Conservation (phyloP, 1,140 invertebrate species). For the Xylocopa sonorina region DNA sequence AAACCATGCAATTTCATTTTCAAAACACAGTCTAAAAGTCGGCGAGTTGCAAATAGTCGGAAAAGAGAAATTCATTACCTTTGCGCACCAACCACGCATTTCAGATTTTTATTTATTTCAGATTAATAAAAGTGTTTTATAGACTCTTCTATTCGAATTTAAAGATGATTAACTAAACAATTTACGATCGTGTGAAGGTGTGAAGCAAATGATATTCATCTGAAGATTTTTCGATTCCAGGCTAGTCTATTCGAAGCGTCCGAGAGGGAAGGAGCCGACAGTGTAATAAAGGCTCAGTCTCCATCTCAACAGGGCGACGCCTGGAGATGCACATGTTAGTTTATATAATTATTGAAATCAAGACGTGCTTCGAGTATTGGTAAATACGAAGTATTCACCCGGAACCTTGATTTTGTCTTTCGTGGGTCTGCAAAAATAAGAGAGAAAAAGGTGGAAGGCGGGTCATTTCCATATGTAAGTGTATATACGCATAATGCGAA, state of each 20-base stretch:
- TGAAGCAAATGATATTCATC: neutral
- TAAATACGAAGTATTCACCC: slow-evolving; percentile 25
- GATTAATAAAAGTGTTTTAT: no score
- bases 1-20: no score
- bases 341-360: slow-evolving; percentile 26
- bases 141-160: no score
- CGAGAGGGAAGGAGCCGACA: slow-evolving; percentile 72
- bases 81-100: no score
- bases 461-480: slow-evolving; percentile 38
- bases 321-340: slow-evolving; percentile 76
- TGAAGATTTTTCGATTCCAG: slow-evolving; percentile 44
- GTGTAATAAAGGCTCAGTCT: slow-evolving; percentile 72
- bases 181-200: no score
- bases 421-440: neutral
- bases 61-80: no score
- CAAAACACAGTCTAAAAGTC: no score
- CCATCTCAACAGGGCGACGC: slow-evolving; percentile 74
- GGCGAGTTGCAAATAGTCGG: no score
- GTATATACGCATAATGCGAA: slow-evolving; percentile 34
- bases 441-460: neutral
- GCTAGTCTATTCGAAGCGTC: slow-evolving; percentile 76
- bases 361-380: slow-evolving; percentile 24
- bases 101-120: no score
- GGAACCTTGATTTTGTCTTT: slow-evolving; percentile 39
- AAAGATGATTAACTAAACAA: no score